A percentile compares a stretch with the other conserved stretches of the same genome.
Conservation (phyloP, 2,888 invertebrate species). For the Cheilosia pagana region DNA sequence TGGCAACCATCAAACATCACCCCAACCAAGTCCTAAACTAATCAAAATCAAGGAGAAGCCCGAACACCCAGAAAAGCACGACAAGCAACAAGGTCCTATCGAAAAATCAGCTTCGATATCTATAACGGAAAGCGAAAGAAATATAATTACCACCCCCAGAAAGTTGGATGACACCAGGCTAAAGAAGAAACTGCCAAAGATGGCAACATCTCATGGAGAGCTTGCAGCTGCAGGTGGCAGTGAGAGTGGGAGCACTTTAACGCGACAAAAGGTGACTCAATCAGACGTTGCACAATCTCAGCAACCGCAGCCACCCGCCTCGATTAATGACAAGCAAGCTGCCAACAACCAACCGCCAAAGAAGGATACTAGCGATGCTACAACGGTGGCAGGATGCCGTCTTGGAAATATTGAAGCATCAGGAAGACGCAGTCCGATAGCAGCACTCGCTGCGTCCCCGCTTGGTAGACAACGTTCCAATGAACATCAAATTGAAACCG, state of each 20-base stretch:
- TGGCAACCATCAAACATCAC: constrained; percentile 65
- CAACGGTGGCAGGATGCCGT: constrained; percentile 46
- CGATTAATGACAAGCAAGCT: constrained; percentile 56
- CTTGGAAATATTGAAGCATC: constrained; percentile 57
- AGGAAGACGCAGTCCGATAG: constrained; percentile 65
- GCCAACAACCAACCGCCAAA: constrained; percentile 27
- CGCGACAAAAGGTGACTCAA: constrained; percentile 67
- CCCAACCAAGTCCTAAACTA: constrained; percentile 75
- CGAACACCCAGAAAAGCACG: constrained; percentile 43
- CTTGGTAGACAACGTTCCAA: constrained; percentile 48
- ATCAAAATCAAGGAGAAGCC: constrained; percentile 60
- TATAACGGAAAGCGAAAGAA: constrained; percentile 34
- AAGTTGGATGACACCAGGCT: constrained; percentile 41
- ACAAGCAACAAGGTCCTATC: constrained; percentile 41
- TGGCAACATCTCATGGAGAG: constrained; percentile 49
- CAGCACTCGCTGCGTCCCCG: constrained; percentile 50
- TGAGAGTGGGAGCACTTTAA: constrained; percentile 32
- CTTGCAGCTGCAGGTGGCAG: neutral
- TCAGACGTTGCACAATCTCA: constrained; percentile 65
- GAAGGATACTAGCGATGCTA: constrained; percentile 41
- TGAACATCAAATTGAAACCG: constrained; percentile 68
- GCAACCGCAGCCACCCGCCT: constrained; percentile 59
- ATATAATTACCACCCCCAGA: constrained; percentile 52
- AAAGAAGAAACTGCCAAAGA: constrained; percentile 48
- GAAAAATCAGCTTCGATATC: constrained; percentile 53